Conservation (phyloP, 2,113 vertebrate species). For the Vimba vimba region DNA sequence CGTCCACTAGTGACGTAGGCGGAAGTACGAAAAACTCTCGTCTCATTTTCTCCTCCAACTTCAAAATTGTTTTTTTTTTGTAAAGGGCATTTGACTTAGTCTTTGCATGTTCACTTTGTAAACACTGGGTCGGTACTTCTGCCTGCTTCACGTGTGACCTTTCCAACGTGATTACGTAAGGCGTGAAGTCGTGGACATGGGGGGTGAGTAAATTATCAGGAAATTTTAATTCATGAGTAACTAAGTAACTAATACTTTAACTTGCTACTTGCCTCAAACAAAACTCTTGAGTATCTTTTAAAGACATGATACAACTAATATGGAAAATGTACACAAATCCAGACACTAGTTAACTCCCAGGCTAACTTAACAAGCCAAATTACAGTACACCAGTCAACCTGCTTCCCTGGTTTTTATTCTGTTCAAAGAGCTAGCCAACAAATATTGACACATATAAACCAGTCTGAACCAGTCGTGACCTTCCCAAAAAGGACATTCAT, state of each 20-base stretch:
- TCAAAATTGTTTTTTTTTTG: no score
- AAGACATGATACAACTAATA: neutral
- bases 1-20: no score
- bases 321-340: neutral
- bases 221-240: no score
- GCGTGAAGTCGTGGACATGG: no score
- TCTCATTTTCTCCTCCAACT: no score
- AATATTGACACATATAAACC: neutral
- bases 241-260: neutral
- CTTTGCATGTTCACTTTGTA: no score
- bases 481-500: neutral
- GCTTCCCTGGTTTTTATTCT: neutral
- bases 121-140: no score
- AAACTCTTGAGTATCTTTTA: neutral
- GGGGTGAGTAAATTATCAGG: no score
- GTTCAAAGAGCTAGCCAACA: neutral
- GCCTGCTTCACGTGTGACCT: no score
- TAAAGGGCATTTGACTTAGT: no score
- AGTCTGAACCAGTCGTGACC: neutral
- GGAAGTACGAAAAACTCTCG: no score
- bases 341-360: neutral
- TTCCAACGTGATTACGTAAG: no score
- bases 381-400: neutral
- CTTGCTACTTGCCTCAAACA: neutral
- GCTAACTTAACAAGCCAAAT: neutral